These are phyloP conservation scores for Lordiphosa andalusiaca DNA, from an alignment of 2,888 invertebrate species.

Conservation along the genomic window DNA sequence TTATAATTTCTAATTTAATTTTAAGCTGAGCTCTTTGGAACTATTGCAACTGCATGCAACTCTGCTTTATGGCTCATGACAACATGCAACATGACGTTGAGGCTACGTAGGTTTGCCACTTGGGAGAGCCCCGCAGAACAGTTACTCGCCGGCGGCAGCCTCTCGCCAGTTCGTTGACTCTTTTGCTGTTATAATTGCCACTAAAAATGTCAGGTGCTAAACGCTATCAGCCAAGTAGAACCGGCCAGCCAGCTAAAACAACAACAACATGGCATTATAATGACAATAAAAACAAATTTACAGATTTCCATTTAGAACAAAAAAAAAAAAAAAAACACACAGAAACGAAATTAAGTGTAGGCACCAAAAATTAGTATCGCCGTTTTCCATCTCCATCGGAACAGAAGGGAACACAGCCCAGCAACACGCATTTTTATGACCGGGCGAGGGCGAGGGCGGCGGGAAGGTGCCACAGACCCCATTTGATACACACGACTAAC, in stretches of 20 bases:
- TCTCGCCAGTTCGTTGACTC: slow-evolving; percentile 44
- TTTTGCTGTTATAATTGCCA: slow-evolving; percentile 61
- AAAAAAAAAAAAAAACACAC: slow-evolving; percentile 16
- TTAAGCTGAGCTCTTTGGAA: slow-evolving; percentile 53
- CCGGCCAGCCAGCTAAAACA: slow-evolving; percentile 41
- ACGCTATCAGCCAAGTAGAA: slow-evolving; percentile 75
- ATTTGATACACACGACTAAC: slow-evolving; percentile 78
- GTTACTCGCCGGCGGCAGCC: not conserved
- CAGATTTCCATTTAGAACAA: slow-evolving; percentile 66
- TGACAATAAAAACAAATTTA: slow-evolving; percentile 73
- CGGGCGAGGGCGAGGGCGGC: slow-evolving; percentile 19
- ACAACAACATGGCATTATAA: slow-evolving; percentile 58
- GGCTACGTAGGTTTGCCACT: no score
- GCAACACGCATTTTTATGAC: slow-evolving; percentile 57
- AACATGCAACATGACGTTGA: slow-evolving; percentile 72
- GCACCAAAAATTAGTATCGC: slow-evolving; percentile 70
- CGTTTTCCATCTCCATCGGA: slow-evolving; percentile 49
- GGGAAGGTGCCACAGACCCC: slow-evolving; percentile 72
- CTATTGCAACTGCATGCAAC: slow-evolving; percentile 69
- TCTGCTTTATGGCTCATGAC: slow-evolving; percentile 75
- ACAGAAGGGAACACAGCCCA: slow-evolving; percentile 14
- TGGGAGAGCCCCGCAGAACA: no score
- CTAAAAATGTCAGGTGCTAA: slow-evolving; percentile 76
- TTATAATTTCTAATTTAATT: slow-evolving; percentile 50
- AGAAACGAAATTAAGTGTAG: slow-evolving; percentile 59